Conservation (phyloP, 2,113 vertebrate species). For the Lepisosteus oculatus region DNA sequence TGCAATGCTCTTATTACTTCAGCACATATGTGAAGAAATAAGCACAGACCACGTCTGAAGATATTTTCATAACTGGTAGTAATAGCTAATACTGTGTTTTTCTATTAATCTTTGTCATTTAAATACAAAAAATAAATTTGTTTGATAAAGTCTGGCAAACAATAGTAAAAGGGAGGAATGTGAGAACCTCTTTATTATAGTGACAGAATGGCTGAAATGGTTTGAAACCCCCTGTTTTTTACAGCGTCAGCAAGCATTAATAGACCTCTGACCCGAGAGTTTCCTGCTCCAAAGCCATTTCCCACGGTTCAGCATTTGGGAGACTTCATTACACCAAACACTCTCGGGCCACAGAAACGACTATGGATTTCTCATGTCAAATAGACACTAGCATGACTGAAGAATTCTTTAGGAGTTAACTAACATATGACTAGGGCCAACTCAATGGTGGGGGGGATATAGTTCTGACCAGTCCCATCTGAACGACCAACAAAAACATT, state of each 20-base stretch:
- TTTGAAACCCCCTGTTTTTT: not conserved
- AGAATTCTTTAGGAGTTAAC: too few relatives aligned
- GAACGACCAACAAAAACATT: too few relatives aligned
- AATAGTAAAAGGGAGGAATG: not conserved
- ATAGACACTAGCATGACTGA: too few relatives aligned
- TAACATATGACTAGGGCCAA: too few relatives aligned
- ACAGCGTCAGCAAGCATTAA: not conserved
- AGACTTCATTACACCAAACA: not conserved
- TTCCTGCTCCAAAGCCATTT: slow-evolving; percentile 6
- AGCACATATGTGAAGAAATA: slow-evolving; percentile 25
- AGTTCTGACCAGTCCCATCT: too few relatives aligned
- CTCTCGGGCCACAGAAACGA: too few relatives aligned
- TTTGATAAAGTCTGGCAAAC: not conserved
- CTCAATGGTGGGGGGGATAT: too few relatives aligned
- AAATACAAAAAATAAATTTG: slow-evolving; percentile 1
- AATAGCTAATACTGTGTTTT: not conserved
- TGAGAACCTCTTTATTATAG: not conserved
- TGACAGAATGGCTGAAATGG: not conserved
- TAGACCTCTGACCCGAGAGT: slow-evolving; percentile 3
- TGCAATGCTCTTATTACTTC: not conserved
- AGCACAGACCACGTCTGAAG: slow-evolving; percentile 12
- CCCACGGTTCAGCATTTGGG: slow-evolving; percentile 1
- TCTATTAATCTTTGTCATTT: not conserved
- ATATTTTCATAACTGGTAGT: slow-evolving; percentile 11
- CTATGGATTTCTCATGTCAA: too few relatives aligned